Evolutionary conservation across 2,113 vertebrate species (phyloP), one percentile per base, ranked within the genome.

Genomic region (Cynocephalus volans): DNA sequence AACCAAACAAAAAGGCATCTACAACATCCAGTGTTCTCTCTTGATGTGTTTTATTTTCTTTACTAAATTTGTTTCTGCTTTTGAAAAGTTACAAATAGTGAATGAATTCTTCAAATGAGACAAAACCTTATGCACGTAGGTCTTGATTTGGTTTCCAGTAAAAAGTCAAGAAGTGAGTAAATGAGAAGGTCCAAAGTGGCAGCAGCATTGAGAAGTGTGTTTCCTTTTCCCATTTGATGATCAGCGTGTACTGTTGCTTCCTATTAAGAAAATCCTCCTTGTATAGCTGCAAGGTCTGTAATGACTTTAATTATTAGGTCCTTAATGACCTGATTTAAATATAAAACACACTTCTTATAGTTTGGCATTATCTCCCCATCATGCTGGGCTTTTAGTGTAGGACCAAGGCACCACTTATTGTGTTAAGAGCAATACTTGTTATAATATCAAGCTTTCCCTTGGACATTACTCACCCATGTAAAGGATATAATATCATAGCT

Each of bases 271-370:
- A 97, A 70, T 64, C 26, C 12, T 73, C 81, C 73, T 87, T 81
- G 11, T 48, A 41, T 76, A 62, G 18, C 62, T 94, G n/a, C 92
- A 64, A 96, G 52, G 14, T 79, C 75, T 90, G 33, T 70, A 79
- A 56, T 91, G 45, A 83, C 54, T 65, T 77, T 73, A 70, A 79
- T 8, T 95, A 80, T 73, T 88, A 88, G 36, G 33, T 60, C 69
- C 45, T 90, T 83, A 50, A 50, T 95, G 79, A 94, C 69, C 65
- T 91, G 13, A 62, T 90, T 92, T 97, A 95, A 79, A 77, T 88
- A 81, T 81, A 90, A 95, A 93, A 72, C 58, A 75, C 41, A 88
- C 28, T 81, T 95, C 90, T 89, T 89, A n/a, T 28, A 45, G 26
- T 82, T 97, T 96, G 52, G 26, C n/a, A 56, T 80, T 84, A n/a